phyloP scores from a whole-genome alignment of 2,888 invertebrate species.

The Tetragonisca angustula region DNA sequence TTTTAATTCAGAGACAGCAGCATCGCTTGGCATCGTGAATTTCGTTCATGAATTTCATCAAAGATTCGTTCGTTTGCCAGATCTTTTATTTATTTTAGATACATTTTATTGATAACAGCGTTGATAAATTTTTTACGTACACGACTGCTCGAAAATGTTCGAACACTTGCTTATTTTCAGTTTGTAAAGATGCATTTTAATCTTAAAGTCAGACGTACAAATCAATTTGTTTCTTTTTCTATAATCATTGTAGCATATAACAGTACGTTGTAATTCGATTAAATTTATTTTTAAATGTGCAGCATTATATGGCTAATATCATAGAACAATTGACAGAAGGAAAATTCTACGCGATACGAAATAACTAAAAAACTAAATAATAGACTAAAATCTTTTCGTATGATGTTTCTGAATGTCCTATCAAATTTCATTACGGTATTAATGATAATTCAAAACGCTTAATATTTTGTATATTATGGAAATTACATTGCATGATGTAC shows the following conservation, averaged over 20 bases:
- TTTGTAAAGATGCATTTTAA: not conserved
- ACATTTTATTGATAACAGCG: not conserved
- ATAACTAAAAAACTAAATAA: too few species aligned
- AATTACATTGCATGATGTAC: too few species aligned
- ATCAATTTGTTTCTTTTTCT: not conserved
- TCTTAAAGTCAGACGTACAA: not conserved
- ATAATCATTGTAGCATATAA: not conserved
- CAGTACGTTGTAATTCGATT: not conserved
- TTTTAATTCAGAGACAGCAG: not conserved
- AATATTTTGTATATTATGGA: too few species aligned
- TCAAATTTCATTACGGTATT: too few species aligned
- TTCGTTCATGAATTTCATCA: not conserved
- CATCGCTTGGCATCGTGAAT: not conserved
- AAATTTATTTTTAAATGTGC: not conserved
- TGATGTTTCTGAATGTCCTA: too few species aligned
- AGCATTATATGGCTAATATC: not conserved
- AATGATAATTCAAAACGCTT: too few species aligned
- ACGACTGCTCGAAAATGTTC: not conserved
- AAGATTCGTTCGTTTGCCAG: not conserved
- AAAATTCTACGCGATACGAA: too few species aligned
- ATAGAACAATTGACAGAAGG: too few species aligned
- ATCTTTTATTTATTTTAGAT: not conserved
- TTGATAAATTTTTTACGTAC: not conserved
- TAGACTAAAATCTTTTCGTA: too few species aligned
- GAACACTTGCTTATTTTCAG: not conserved